Evolutionary conservation across 2,888 invertebrate species (phyloP).

Genomic region (Eupithecia subumbrata): DNA sequence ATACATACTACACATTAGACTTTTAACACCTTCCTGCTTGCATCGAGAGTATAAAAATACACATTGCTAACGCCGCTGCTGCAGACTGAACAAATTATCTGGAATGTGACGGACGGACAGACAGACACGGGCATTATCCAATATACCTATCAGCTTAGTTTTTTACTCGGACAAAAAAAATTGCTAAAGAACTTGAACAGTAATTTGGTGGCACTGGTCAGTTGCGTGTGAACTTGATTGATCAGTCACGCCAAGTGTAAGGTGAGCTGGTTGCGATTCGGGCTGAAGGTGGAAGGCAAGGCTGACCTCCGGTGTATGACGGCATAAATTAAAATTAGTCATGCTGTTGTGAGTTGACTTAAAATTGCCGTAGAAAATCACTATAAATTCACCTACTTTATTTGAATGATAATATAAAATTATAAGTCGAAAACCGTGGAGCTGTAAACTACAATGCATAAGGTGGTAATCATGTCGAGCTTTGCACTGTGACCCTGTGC

Average conservation of each 20-base stretch:
- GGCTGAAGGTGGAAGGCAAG: conserved; percentile 45
- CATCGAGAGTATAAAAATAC: not conserved
- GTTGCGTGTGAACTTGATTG: conserved; percentile 40
- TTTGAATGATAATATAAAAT: too few relatives aligned
- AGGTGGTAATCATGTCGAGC: too few relatives aligned
- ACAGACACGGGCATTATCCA: not conserved
- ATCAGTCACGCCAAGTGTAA: conserved; percentile 48
- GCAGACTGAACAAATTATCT: not conserved
- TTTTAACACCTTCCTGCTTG: not conserved
- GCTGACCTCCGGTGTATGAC: conserved; percentile 36
- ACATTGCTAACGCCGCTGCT: not conserved
- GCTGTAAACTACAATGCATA: too few relatives aligned
- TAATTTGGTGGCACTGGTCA: not conserved
- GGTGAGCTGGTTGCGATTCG: conserved; percentile 49
- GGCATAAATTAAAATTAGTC: conserved; percentile 29
- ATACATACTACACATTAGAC: not conserved
- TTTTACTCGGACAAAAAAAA: not conserved
- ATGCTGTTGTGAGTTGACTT: not conserved
- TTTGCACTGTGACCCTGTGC: too few relatives aligned
- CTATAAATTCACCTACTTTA: not conserved
- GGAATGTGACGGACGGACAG: not conserved
- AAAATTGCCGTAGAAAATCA: not conserved
- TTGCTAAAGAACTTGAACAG: not conserved
- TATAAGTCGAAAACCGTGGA: too few relatives aligned
- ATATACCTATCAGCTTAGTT: too few relatives aligned